These are phyloP conservation scores for Holcopasites calliopsidis DNA, from an alignment of 1,140 invertebrate genomes.

Conservation along the genomic window DNA sequence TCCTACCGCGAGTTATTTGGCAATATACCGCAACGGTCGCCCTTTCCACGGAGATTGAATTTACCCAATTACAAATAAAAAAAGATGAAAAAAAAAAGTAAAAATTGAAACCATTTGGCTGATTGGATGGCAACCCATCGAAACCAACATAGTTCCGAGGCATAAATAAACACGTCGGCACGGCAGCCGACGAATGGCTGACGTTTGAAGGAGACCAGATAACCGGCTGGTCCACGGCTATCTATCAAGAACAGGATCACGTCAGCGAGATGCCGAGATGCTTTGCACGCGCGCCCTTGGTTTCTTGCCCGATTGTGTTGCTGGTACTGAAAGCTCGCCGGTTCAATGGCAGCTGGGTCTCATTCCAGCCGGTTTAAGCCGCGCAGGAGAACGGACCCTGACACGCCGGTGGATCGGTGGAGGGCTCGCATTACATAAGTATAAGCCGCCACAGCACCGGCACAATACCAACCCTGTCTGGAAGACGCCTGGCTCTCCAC, in stretches of 20 bases:
- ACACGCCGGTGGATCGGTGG: slow-evolving; percentile 32
- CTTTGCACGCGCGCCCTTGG: slow-evolving; percentile 38
- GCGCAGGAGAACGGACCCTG: slow-evolving; percentile 32
- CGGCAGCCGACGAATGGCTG: background rate
- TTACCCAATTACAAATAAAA: too few species aligned
- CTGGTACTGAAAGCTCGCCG: too few species aligned
- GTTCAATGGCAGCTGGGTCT: slow-evolving; percentile 59
- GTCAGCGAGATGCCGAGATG: slow-evolving; percentile 45
- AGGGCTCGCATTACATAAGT: slow-evolving; percentile 68
- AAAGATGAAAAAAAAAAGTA: too few species aligned
- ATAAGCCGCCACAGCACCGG: slow-evolving; percentile 50
- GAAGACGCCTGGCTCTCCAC: slow-evolving; percentile 53
- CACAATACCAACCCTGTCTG: slow-evolving; percentile 66
- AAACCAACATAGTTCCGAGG: too few species aligned
- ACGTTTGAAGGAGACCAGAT: background rate
- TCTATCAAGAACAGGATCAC: slow-evolving; percentile 48
- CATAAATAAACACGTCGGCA: background rate
- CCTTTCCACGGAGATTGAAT: too few species aligned
- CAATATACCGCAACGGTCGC: too few species aligned
- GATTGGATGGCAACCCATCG: too few species aligned
- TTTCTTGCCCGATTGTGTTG: slow-evolving; percentile 30
- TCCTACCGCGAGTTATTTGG: too few species aligned
- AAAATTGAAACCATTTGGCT: too few species aligned
- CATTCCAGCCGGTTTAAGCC: slow-evolving; percentile 37
- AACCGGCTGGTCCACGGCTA: background rate